Evolutionary conservation across 2,888 invertebrate species (phyloP).

Genomic region (Cheilosia grossa): DNA sequence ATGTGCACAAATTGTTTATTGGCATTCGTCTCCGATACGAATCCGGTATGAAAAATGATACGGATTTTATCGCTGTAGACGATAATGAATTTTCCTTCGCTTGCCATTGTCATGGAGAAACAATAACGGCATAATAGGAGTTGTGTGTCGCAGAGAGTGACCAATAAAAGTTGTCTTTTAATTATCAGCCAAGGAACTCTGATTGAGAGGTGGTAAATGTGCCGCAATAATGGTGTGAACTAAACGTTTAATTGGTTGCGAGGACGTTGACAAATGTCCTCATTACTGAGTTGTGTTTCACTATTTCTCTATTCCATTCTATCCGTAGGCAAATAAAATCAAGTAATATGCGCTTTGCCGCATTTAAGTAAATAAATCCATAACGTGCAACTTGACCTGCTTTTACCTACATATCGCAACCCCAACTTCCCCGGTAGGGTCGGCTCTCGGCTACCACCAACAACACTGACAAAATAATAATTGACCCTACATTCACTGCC

Average conservation of each 20-base stretch:
- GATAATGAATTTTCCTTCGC: constrained; percentile 50
- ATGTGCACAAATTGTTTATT: constrained; percentile 73
- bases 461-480: constrained; percentile 35
- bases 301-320: neutral
- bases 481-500: constrained; percentile 58
- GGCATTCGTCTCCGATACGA: constrained; percentile 64
- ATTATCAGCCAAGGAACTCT: constrained; percentile 31
- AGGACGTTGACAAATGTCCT: neutral
- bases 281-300: neutral
- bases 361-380: constrained; percentile 61
- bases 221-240: too few species aligned
- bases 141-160: neutral
- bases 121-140: constrained; percentile 24
- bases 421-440: neutral
- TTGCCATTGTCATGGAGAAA: constrained; percentile 6
- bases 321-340: constrained; percentile 5
- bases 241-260: too few species aligned
- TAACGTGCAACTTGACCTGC: constrained; percentile 65
- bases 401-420: constrained; percentile 23
- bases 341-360: constrained; percentile 59
- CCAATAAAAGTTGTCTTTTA: constrained; percentile 51
- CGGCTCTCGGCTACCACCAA: constrained; percentile 9
- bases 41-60: constrained; percentile 65
- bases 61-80: constrained; percentile 51
- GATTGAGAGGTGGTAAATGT: neutral